Percentiles rank a stretch among this genome's conserved stretches.
These are phyloP conservation scores for Tachyglossus aculeatus DNA, from an alignment of 2,797 vertebrate genomes.

Conservation along the genomic window DNA sequence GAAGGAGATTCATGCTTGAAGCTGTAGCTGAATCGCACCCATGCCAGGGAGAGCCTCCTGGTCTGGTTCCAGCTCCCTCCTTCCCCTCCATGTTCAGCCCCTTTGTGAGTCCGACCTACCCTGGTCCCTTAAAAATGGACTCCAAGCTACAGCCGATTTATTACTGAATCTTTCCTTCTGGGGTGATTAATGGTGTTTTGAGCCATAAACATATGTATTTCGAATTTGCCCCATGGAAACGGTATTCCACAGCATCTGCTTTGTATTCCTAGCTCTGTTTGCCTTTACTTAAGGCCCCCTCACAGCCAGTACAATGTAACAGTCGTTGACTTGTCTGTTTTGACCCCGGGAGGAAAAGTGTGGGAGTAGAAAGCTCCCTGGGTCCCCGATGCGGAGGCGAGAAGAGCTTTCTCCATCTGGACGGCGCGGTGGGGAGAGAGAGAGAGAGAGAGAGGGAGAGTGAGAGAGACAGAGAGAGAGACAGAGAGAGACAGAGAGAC, in stretches of 20 bases:
- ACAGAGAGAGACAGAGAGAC: neutral
- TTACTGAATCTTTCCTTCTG: neutral
- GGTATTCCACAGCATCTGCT: neutral
- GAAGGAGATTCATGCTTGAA: neutral
- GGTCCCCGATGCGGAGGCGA: constrained; percentile 6
- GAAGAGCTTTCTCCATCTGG: neutral
- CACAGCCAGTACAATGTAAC: constrained; percentile 10
- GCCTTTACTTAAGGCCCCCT: neutral
- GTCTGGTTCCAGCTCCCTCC: neutral
- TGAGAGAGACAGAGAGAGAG: constrained; percentile 11
- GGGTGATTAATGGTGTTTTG: neutral
- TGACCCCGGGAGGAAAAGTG: constrained; percentile 15
- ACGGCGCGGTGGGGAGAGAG: constrained; percentile 2
- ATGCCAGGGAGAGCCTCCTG: neutral
- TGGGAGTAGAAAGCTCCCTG: constrained; percentile 14
- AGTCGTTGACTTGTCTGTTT: constrained; percentile 17
- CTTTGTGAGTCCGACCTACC: neutral
- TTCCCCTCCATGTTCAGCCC: neutral
- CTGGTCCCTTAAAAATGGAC: neutral
- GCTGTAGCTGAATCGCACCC: neutral
- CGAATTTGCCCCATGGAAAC: constrained; percentile 2
- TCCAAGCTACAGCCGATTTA: neutral
- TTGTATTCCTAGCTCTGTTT: neutral
- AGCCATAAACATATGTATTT: constrained; percentile 2
- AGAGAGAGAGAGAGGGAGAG: neutral